Evolutionary conservation across 2,797 vertebrate species (phyloP).

Genomic region (Pangasius macronema): DNA sequence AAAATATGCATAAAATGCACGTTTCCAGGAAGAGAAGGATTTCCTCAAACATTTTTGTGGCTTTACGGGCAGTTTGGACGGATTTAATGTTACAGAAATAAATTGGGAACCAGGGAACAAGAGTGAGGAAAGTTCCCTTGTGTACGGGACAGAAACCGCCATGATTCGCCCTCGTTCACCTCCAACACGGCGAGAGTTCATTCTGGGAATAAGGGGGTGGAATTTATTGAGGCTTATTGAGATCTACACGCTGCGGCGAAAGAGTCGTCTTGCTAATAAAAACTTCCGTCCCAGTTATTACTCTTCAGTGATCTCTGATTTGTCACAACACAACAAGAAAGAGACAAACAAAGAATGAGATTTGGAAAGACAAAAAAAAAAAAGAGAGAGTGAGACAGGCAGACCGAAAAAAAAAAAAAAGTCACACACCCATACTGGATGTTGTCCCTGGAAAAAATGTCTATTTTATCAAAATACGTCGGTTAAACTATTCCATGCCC

Average conservation of each 20-base stretch:
- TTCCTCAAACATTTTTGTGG: constrained; percentile 59
- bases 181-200: constrained; percentile 47
- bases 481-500: not conserved
- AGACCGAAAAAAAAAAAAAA: not conserved
- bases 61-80: constrained; percentile 47
- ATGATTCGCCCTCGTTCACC: constrained; percentile 1
- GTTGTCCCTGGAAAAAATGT: not conserved
- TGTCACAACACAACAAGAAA: not conserved
- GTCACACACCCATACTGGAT: not conserved
- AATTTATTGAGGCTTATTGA: not conserved
- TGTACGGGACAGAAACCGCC: not conserved
- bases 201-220: no score
- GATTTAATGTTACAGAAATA: constrained; percentile 43
- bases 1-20: constrained; percentile 52
- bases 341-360: not conserved
- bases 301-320: not conserved
- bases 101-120: constrained; percentile 43
- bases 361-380: not conserved
- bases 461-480: no score
- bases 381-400: not conserved
- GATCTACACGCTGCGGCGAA: not conserved
- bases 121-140: constrained; percentile 32
- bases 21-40: constrained; percentile 46
- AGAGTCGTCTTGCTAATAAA: not conserved
- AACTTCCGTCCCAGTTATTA: not conserved